phyloP scores from a whole-genome alignment of 2,888 invertebrate species.

The Pterobdella sp. region DNA sequence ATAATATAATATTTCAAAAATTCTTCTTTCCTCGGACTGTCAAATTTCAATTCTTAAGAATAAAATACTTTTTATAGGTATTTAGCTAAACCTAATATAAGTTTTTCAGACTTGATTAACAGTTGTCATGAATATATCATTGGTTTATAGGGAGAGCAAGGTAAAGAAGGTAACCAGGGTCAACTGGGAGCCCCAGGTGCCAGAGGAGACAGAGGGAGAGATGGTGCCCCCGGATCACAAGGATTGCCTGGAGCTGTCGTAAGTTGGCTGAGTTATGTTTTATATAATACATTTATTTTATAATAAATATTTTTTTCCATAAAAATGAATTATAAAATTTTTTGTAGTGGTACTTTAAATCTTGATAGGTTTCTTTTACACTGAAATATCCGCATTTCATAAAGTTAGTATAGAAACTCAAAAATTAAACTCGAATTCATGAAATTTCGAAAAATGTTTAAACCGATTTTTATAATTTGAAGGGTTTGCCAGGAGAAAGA shows the following conservation, averaged over 20 bases:
- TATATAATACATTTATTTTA: background rate
- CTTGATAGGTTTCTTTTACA: too few species aligned
- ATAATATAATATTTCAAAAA: background rate
- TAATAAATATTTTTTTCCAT: background rate
- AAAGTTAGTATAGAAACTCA: too few species aligned
- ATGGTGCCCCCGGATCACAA: conserved; percentile 32
- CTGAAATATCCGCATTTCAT: too few species aligned
- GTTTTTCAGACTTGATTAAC: background rate
- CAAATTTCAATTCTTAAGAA: background rate
- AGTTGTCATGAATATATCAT: background rate
- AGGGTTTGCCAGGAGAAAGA: conserved; percentile 30
- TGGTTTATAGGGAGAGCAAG: conserved; percentile 33
- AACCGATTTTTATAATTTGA: too few species aligned
- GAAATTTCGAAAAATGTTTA: too few species aligned
- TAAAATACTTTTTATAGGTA: background rate
- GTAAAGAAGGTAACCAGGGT: conserved; percentile 33
- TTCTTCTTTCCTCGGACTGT: background rate
- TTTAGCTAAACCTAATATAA: background rate
- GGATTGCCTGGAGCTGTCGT: conserved; percentile 32
- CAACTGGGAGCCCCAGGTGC: conserved; percentile 28
- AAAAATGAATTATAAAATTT: background rate
- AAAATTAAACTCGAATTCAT: too few species aligned
- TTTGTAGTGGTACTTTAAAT: background rate
- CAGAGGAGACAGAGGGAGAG: conserved; percentile 34
- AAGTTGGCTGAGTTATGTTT: background rate